Conservation (phyloP, 2,113 vertebrate genomes). For the Elachura formosa region DNA sequence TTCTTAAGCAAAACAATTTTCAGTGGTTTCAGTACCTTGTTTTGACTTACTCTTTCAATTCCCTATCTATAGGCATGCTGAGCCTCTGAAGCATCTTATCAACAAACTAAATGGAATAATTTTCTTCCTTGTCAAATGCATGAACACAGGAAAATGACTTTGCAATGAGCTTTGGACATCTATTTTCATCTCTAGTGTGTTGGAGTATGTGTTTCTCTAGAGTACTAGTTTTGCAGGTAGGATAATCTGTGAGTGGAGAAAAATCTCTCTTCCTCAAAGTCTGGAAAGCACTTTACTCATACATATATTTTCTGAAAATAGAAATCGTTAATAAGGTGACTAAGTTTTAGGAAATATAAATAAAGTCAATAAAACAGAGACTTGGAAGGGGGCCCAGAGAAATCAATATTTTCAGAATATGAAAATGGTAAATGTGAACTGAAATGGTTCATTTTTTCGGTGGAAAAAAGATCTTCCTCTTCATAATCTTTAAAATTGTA, state of each 20-base stretch:
- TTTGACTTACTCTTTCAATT: background rate
- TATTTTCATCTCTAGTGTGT: background rate
- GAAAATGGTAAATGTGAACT: background rate
- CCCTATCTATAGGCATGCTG: background rate
- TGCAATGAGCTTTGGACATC: background rate
- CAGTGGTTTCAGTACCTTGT: background rate
- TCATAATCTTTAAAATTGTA: background rate
- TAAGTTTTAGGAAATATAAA: background rate
- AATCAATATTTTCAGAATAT: background rate
- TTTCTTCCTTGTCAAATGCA: background rate
- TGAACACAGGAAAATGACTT: background rate
- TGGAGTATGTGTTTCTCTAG: background rate
- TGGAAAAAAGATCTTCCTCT: background rate
- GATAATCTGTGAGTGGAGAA: background rate
- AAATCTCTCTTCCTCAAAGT: background rate
- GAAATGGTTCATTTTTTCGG: background rate
- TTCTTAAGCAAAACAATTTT: background rate
- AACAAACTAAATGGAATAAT: background rate
- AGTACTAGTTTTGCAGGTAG: background rate
- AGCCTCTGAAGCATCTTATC: background rate
- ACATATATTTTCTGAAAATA: background rate
- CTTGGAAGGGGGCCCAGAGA: accelerated
- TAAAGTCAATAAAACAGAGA: background rate
- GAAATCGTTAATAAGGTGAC: background rate
- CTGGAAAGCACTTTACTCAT: background rate